phyloP scores from a whole-genome alignment of 1,140 invertebrate genomes.

The Brachionus calyciflorus region DNA sequence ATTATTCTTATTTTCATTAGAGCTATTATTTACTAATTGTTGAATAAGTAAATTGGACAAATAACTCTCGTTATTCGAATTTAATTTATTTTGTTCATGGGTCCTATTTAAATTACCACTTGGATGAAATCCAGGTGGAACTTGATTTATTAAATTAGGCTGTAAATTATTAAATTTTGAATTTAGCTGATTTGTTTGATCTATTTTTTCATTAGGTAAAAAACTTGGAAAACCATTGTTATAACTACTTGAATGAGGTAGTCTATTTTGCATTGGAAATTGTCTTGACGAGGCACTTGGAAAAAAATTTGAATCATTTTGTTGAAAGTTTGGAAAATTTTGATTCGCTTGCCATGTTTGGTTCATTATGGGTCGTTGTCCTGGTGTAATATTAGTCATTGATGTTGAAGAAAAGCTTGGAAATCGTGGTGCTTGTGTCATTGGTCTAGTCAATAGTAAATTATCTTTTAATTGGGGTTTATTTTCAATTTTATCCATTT shows the following conservation, averaged over 20 bases:
- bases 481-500: conserved; percentile 1
- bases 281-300: conserved; percentile 1
- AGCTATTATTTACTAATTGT: not conserved
- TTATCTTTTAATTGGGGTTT: no score
- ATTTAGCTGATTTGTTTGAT: not conserved
- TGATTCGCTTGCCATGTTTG: no score
- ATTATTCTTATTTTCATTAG: not conserved
- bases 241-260: not conserved
- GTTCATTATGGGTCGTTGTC: no score
- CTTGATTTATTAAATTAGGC: no score
- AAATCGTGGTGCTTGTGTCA: not conserved
- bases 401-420: not conserved
- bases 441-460: not conserved
- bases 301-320: not conserved
- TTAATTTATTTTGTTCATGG: no score
- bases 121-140: not conserved
- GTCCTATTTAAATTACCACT: no score
- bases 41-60: conserved; percentile 22
- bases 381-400: no score
- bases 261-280: not conserved
- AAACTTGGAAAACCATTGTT: conserved; percentile 15
- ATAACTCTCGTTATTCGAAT: not conserved
- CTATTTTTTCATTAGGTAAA: not conserved
- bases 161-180: not conserved
- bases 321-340: no score